Conservation (phyloP, 2,888 invertebrate species). For the Drosophila neoperkinsi region DNA sequence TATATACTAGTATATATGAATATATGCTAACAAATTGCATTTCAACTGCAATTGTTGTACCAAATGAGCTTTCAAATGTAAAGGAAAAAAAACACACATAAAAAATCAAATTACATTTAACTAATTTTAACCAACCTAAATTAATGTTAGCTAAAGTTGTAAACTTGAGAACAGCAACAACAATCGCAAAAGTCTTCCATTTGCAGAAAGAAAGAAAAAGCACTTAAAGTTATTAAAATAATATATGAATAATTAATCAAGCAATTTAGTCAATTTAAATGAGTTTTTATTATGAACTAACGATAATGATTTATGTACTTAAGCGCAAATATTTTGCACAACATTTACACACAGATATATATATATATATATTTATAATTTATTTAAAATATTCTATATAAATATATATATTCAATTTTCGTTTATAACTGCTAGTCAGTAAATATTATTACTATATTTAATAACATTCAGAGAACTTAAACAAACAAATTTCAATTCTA, state of each 20-base stretch:
- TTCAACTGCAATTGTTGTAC: conserved; percentile 77
- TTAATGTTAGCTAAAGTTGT: conserved; percentile 67
- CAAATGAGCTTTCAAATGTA: conserved; percentile 73
- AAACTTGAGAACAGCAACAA: conserved; percentile 64
- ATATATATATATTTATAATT: conserved; percentile 53
- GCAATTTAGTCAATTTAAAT: conserved; percentile 69
- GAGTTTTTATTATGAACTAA: conserved; percentile 45
- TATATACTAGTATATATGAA: conserved; percentile 5
- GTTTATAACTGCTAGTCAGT: conserved; percentile 80
- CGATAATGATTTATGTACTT: conserved; percentile 58
- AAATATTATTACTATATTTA: conserved; percentile 57
- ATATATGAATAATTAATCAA: conserved; percentile 28
- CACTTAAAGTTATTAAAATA: conserved; percentile 39
- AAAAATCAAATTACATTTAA: conserved; percentile 17
- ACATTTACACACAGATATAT: conserved; percentile 24
- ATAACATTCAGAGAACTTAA: conserved; percentile 52
- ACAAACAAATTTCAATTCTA: conserved; percentile 30
- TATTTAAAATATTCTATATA: conserved; percentile 62
- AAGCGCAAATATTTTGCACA: conserved; percentile 60
- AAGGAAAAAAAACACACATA: conserved; percentile 43
- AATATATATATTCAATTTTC: conserved; percentile 50
- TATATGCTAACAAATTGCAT: conserved; percentile 69
- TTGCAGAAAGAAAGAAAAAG: conserved; percentile 49
- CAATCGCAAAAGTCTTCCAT: conserved; percentile 80
- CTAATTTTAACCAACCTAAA: conserved; percentile 8